Evolutionary conservation across 2,797 vertebrate genomes (phyloP).

Genomic region (Leucoraja ocellata): DNA sequence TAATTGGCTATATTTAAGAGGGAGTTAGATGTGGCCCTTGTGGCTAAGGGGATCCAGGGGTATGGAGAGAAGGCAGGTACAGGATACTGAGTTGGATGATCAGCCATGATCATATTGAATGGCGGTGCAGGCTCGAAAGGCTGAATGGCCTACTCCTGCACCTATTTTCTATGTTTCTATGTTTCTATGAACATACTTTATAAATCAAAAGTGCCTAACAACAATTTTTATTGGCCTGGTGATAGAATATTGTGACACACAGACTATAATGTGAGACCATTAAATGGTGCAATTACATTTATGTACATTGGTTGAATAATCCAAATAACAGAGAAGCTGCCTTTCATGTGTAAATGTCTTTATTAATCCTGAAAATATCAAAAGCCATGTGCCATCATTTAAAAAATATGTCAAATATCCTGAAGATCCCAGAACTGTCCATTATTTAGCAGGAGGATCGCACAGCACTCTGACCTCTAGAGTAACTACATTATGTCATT

Average conservation of each 20-base stretch:
- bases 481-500: neutral
- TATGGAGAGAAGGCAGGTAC: no score
- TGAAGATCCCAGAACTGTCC: neutral
- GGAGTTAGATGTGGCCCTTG: no score
- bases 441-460: neutral
- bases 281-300: neutral
- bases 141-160: no score
- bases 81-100: no score
- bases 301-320: neutral
- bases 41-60: no score
- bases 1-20: no score
- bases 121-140: no score
- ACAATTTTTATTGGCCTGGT: neutral
- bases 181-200: neutral
- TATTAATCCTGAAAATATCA: neutral
- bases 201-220: neutral
- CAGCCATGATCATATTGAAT: no score
- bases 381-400: neutral
- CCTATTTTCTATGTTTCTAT: no score
- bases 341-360: neutral
- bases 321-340: neutral
- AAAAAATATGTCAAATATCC: neutral
- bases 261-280: neutral
- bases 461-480: neutral
- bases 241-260: neutral